phyloP scores from a whole-genome alignment of 1,140 invertebrate species.

The Zaprionus lachaisei region DNA sequence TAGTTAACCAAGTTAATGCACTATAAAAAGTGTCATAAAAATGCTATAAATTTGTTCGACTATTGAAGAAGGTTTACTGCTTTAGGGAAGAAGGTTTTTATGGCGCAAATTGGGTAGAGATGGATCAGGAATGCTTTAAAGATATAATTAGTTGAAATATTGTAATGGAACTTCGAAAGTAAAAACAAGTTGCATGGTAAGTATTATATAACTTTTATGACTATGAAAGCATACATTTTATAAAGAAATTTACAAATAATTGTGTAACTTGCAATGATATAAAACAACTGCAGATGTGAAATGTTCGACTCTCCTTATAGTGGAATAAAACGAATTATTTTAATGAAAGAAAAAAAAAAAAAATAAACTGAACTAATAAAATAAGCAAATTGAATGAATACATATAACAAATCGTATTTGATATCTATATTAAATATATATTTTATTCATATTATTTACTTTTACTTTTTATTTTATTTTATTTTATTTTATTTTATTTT shows the following conservation, averaged over 20 bases:
- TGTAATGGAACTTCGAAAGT: no score
- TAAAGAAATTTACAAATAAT: no score
- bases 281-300: no score
- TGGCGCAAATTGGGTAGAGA: neutral
- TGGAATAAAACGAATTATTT: neutral
- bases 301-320: no score
- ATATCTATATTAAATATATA: neutral
- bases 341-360: neutral
- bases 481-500: no score
- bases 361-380: neutral
- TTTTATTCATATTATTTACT: neutral
- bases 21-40: slow-evolving; percentile 6
- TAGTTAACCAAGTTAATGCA: slow-evolving; percentile 1
- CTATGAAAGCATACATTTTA: no score
- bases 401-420: neutral
- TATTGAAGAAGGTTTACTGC: neutral
- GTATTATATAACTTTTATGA: neutral
- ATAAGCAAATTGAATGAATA: neutral
- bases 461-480: neutral
- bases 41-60: neutral
- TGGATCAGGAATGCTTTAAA: neutral
- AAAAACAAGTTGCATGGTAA: neutral
- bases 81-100: neutral
- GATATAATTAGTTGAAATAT: no score
- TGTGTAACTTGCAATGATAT: no score